Percentiles rank a stretch among this genome's conserved stretches.
These are phyloP conservation scores for Lutjanus argentimaculatus DNA, from an alignment of 2,797 vertebrate genomes.

Conservation along the genomic window DNA sequence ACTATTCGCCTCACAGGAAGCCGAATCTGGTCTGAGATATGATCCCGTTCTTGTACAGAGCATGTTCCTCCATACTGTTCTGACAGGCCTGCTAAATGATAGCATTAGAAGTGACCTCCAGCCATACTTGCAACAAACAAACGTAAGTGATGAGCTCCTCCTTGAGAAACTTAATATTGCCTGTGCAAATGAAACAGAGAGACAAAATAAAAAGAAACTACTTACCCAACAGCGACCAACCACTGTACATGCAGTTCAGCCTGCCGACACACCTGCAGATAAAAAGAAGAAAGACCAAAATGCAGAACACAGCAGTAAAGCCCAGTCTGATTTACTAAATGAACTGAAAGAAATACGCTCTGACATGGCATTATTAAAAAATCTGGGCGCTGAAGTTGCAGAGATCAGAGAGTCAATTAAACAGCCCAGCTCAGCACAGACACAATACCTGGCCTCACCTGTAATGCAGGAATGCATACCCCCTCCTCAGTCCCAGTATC, in stretches of 20 bases:
- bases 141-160: not conserved
- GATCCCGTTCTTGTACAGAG: no score
- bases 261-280: not conserved
- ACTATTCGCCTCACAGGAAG: not conserved
- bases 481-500: not conserved
- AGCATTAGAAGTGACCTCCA: not conserved
- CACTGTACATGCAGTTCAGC: not conserved
- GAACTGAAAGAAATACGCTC: conserved; percentile 10
- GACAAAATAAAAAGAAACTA: conserved; percentile 6
- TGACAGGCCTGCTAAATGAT: not conserved
- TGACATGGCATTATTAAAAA: not conserved
- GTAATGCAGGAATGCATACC: not conserved
- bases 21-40: not conserved
- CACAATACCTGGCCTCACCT: not conserved
- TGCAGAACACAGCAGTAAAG: not conserved
- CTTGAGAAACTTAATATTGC: no score
- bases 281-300: not conserved
- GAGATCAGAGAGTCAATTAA: not conserved
- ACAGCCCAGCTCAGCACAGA: not conserved
- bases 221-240: not conserved
- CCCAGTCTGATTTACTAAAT: not conserved
- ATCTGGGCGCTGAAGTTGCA: not conserved
- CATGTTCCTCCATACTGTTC: no score
- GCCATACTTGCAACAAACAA: not conserved
- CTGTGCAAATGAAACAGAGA: not conserved